Base-by-base conservation (phyloP, 2,888 invertebrate genomes). In the Anoncus sp. region DNA sequence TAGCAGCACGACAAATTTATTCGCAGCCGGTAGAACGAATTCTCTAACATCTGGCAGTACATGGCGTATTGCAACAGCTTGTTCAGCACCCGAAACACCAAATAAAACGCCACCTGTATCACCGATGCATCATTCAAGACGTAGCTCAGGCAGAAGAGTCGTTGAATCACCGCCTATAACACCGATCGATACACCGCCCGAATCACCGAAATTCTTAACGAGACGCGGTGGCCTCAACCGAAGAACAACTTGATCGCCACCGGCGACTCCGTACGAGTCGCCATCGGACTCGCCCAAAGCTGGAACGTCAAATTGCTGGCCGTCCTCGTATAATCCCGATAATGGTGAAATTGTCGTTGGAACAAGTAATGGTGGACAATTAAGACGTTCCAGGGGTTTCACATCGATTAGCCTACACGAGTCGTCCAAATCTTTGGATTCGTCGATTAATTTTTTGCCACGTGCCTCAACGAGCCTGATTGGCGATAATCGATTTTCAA, bases 31-130 rank as follows among this genome's bases (percentile, higher is more conserved):
- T 10, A 86, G 91, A 77, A 82, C 85, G 27, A 83, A 82, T 57
- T 84, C 85, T 6, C 76, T 86, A 10, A 72, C 71, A 16, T 63
- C 79, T 9, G 63, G 62, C 16, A 75, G 49, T 38, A 75, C 67
- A 45, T 82, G 78, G 70, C 62, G 83, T 88, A 66, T 89, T 87
- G 71, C 67, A 10, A 27, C 79, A 92, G 94, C 94, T 12, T 94
- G 95, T 60, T 96, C 96, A 14, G 96, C 96, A 47, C 96, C 96
- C 18, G 93, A 93, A 45, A 96, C 96, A 16, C 96, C 96, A 0
- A 93, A 94, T 67, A 92, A 94, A 40, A 96, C 96, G 49, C 96
- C 96, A 55, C 96, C 96, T 59, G 93, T 94, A 43, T 96, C 96
- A 43, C 96, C 96, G 22, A 94, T 95, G 60, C 94, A 95, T 77